A percentile compares a stretch with the other conserved stretches of the same genome.
Evolutionary conservation across 1,140 invertebrate species (phyloP).

Genomic region (Hirudo medicinalis): DNA sequence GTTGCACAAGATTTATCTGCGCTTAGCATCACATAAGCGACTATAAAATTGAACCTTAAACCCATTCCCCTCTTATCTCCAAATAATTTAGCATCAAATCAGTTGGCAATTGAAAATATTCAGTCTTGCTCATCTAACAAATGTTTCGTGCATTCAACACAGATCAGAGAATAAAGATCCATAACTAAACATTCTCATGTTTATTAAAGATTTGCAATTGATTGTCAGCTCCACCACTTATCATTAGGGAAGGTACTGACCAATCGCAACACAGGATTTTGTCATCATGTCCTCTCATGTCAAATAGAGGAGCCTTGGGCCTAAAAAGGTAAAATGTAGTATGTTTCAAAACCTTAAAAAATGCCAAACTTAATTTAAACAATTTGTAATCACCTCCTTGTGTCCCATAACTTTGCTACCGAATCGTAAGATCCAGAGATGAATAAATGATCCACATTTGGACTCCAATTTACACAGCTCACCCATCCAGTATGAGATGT

Average conservation of each 20-base stretch:
- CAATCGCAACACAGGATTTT: conserved; percentile 87
- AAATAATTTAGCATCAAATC: too few relatives aligned
- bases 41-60: too few relatives aligned
- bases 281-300: conserved; percentile 82
- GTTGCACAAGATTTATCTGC: too few relatives aligned
- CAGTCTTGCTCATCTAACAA: too few relatives aligned
- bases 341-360: too few relatives aligned
- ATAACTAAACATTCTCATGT: neutral
- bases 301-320: conserved; percentile 77
- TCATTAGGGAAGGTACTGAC: conserved; percentile 67
- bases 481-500: conserved; percentile 86
- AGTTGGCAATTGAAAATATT: too few relatives aligned
- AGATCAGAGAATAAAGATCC: too few relatives aligned
- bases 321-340: conserved; percentile 47
- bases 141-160: too few relatives aligned
- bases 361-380: neutral
- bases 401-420: conserved; percentile 87
- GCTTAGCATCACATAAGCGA: too few relatives aligned
- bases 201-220: conserved; percentile 67
- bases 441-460: conserved; percentile 68
- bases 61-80: too few relatives aligned
- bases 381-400: conserved; percentile 53
- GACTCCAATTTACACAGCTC: conserved; percentile 74
- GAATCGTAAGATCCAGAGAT: conserved; percentile 84
- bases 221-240: conserved; percentile 86